Evolutionary conservation across 1,140 invertebrate species (phyloP).

Genomic region (Sarcophaga bullata): DNA sequence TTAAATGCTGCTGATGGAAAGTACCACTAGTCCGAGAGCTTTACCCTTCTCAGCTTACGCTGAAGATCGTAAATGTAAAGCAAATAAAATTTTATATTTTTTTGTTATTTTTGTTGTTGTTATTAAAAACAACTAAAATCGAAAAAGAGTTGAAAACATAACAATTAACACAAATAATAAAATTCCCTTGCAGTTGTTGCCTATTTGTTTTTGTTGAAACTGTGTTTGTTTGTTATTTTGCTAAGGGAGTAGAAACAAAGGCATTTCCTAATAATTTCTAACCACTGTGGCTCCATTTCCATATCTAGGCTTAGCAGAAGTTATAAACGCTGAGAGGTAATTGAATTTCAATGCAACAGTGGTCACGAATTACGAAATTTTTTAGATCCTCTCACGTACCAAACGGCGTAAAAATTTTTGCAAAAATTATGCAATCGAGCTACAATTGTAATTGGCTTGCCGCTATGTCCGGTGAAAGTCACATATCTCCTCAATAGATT

Average conservation of each 20-base stretch:
- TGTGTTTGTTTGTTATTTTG: neutral
- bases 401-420: too few species aligned
- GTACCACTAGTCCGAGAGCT: neutral
- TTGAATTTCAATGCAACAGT: conserved; percentile 29
- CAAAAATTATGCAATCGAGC: too few species aligned
- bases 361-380: conserved; percentile 25
- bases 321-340: conserved; percentile 20
- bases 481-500: too few species aligned
- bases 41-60: neutral
- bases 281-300: too few species aligned
- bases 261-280: neutral
- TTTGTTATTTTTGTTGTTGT: neutral
- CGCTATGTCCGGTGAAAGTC: too few species aligned
- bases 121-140: neutral
- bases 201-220: neutral
- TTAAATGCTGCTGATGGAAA: neutral
- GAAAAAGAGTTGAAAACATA: neutral
- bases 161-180: conserved; percentile 27
- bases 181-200: neutral
- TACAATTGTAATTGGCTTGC: too few species aligned
- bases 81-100: neutral
- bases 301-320: neutral
- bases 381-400: neutral
- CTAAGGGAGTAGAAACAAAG: neutral
- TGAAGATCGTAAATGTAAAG: neutral